These are phyloP conservation scores for Mimas tiliae DNA, from an alignment of 2,888 invertebrate species.

Conservation along the genomic window DNA sequence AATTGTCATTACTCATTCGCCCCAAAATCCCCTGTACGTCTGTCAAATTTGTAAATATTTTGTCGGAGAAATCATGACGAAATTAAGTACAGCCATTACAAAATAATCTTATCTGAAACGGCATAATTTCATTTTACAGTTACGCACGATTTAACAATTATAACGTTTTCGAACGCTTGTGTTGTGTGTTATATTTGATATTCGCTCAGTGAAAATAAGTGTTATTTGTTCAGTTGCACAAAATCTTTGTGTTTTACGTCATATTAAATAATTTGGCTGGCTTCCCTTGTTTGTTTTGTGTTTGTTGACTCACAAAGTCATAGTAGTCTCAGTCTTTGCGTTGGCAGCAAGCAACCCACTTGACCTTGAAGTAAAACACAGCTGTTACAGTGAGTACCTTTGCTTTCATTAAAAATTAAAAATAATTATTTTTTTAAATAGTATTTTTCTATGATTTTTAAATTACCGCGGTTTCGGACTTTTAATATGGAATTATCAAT, in stretches of 20 bases:
- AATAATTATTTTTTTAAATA: slow-evolving; percentile 15
- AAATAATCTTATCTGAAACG: slow-evolving; percentile 49
- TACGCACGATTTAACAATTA: slow-evolving; percentile 26
- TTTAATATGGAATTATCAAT: not conserved
- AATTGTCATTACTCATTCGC: slow-evolving; percentile 2
- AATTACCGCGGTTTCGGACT: slow-evolving; percentile 4
- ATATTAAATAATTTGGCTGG: slow-evolving; percentile 74
- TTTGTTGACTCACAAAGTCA: slow-evolving; percentile 73
- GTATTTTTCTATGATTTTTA: slow-evolving; percentile 39
- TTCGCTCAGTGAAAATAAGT: slow-evolving; percentile 26
- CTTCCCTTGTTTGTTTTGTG: slow-evolving; percentile 62
- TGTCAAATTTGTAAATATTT: slow-evolving; percentile 40
- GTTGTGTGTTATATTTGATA: slow-evolving; percentile 27
- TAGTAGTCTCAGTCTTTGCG: slow-evolving; percentile 50
- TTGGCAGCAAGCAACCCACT: slow-evolving; percentile 59
- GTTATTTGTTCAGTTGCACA: slow-evolving; percentile 66
- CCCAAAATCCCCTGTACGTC: slow-evolving; percentile 5
- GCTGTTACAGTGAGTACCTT: slow-evolving; percentile 68
- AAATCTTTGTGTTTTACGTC: slow-evolving; percentile 70
- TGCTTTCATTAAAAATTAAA: slow-evolving; percentile 33
- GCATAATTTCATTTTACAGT: slow-evolving; percentile 36
- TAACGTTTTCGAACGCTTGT: not conserved
- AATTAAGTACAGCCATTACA: slow-evolving; percentile 49
- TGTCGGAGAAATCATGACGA: slow-evolving; percentile 49
- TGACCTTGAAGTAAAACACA: slow-evolving; percentile 73